phyloP scores from a whole-genome alignment of 1,140 invertebrate genomes.

The Thalassaphorura encarpata region DNA sequence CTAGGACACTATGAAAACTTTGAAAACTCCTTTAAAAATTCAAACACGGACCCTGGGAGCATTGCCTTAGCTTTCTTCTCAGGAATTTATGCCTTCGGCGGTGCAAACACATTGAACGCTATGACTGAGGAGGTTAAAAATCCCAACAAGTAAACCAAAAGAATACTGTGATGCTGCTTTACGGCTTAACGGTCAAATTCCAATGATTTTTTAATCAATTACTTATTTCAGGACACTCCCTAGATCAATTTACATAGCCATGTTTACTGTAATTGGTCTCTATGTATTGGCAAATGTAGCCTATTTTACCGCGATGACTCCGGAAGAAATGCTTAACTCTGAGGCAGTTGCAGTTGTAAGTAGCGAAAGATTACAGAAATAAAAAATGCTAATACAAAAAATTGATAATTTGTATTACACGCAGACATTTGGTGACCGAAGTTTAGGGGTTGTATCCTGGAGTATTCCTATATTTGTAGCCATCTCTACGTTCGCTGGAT shows the following conservation, averaged over 20 bases:
- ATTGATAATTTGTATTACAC: too few relatives aligned
- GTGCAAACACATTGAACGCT: conserved; percentile 74
- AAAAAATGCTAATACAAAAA: too few relatives aligned
- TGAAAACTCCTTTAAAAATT: conserved; percentile 61
- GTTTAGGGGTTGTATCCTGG: conserved; percentile 70
- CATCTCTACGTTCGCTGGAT: conserved; percentile 73
- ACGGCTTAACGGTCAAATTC: too few relatives aligned
- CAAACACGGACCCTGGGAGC: conserved; percentile 65
- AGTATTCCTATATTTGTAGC: conserved; percentile 80
- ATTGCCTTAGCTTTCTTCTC: conserved; percentile 87
- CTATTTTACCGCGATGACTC: conserved; percentile 75
- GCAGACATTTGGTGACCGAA: conserved; percentile 69
- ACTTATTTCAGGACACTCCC: conserved; percentile 70
- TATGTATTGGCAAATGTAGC: conserved; percentile 88
- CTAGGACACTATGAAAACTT: conserved; percentile 59
- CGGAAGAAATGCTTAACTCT: conserved; percentile 65
- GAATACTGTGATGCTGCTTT: too few relatives aligned
- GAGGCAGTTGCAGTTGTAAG: conserved; percentile 81
- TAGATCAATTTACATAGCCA: conserved; percentile 77
- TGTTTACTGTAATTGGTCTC: conserved; percentile 77
- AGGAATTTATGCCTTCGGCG: conserved; percentile 92
- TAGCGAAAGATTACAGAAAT: conserved; percentile 32
- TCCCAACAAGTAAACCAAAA: conserved; percentile 74
- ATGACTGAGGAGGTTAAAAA: conserved; percentile 87
- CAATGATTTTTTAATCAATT: too few relatives aligned